These are phyloP conservation scores for Lycocorax pyrrhopterus DNA, from an alignment of 2,113 vertebrate species.

Conservation along the genomic window DNA sequence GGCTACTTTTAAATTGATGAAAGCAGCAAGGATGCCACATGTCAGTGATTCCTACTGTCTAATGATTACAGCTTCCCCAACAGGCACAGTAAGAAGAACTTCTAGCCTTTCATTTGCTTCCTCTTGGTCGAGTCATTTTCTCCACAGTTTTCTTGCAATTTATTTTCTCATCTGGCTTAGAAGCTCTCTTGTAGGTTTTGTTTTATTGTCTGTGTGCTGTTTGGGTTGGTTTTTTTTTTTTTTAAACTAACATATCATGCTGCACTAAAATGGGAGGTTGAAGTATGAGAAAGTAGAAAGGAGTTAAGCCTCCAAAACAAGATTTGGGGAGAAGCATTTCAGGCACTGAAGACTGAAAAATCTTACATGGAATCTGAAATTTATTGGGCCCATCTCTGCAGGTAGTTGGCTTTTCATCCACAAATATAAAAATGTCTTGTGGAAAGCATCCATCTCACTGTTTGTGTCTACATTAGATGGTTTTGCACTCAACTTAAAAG, in stretches of 20 bases:
- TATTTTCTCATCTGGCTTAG: background rate
- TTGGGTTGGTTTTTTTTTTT: background rate
- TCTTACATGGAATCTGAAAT: background rate
- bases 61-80: slow-evolving; percentile 12
- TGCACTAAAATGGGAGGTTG: background rate
- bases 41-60: background rate
- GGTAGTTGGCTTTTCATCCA: background rate
- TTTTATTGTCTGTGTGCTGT: background rate
- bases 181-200: background rate
- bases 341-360: background rate
- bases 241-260: background rate
- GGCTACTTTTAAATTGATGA: background rate
- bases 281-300: background rate
- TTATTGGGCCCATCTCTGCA: background rate
- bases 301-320: background rate
- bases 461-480: background rate
- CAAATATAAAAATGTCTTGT: background rate
- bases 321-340: background rate
- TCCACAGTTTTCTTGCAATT: background rate
- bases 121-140: background rate
- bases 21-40: background rate
- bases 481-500: background rate
- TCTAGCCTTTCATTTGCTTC: slow-evolving; percentile 1
- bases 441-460: background rate
- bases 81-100: background rate